Evolutionary conservation across 1,140 invertebrate species (phyloP).

Genomic region (Stegodyphus mimosarum): DNA sequence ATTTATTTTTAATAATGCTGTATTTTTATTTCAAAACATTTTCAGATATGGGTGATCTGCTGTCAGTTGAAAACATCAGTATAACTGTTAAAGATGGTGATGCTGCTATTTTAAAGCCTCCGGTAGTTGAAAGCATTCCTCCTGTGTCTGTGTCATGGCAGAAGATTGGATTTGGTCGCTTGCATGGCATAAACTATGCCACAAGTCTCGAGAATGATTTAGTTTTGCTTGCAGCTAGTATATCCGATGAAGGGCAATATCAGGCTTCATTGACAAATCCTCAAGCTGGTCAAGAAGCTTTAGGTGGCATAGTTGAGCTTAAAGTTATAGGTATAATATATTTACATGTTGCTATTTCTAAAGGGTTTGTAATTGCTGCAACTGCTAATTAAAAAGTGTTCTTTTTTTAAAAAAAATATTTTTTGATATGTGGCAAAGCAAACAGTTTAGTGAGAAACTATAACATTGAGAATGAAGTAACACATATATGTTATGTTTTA

Average conservation of each 20-base stretch:
- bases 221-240: slow-evolving; percentile 81
- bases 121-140: slow-evolving; percentile 84
- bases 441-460: background rate
- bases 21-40: slow-evolving; percentile 10
- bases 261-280: slow-evolving; percentile 87
- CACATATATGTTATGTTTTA: background rate
- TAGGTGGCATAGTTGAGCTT: slow-evolving; percentile 73
- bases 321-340: slow-evolving; percentile 39
- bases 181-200: slow-evolving; percentile 82
- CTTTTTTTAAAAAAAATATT: background rate
- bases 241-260: slow-evolving; percentile 71
- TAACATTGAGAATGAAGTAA: background rate
- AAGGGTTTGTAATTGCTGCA: background rate
- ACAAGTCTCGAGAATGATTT: slow-evolving; percentile 79
- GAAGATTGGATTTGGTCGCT: slow-evolving; percentile 76
- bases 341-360: background rate
- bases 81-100: slow-evolving; percentile 80
- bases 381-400: background rate
- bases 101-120: slow-evolving; percentile 83
- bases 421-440: background rate
- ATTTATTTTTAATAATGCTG: background rate
- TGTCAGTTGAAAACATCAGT: slow-evolving; percentile 76
- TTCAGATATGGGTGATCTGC: slow-evolving; percentile 62
- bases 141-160: slow-evolving; percentile 86
- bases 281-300: slow-evolving; percentile 86